phyloP scores from a whole-genome alignment of 2,797 vertebrate genomes.

The Cephalopachus bancanus region DNA sequence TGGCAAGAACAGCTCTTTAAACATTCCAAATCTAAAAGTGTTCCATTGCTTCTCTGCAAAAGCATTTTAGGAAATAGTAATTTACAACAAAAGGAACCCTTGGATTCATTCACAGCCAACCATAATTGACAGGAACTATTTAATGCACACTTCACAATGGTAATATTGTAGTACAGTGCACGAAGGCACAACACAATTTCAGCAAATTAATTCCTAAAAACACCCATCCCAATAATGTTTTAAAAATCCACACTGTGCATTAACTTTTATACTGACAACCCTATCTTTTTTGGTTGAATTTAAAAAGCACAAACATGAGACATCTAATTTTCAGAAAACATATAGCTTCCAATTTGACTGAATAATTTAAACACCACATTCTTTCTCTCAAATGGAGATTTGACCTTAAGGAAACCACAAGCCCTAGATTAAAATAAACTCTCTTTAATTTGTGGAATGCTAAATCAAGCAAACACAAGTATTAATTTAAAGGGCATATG shows the following conservation, averaged over 20 bases:
- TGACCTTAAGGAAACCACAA: slow-evolving; percentile 67
- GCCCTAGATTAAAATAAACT: slow-evolving; percentile 62
- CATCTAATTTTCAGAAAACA: slow-evolving; percentile 58
- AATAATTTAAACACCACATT: slow-evolving; percentile 68
- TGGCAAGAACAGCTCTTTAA: slow-evolving; percentile 64
- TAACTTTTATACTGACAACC: slow-evolving; percentile 63
- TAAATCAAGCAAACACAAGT: slow-evolving; percentile 66
- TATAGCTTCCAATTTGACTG: slow-evolving; percentile 61
- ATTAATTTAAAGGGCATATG: slow-evolving; percentile 54
- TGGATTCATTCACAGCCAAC: slow-evolving; percentile 68
- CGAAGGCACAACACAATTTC: slow-evolving; percentile 53
- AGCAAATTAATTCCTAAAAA: slow-evolving; percentile 74
- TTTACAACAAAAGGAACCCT: slow-evolving; percentile 80
- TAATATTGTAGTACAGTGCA: neutral
- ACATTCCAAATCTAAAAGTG: slow-evolving; percentile 72
- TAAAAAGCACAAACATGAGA: slow-evolving; percentile 3
- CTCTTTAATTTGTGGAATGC: slow-evolving; percentile 63
- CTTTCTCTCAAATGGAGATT: slow-evolving; percentile 46
- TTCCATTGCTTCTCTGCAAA: slow-evolving; percentile 68
- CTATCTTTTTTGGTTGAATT: slow-evolving; percentile 37
- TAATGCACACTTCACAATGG: neutral
- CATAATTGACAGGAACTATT: slow-evolving; percentile 66
- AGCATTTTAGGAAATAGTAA: slow-evolving; percentile 79
- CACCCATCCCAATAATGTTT: slow-evolving; percentile 50
- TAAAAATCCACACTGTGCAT: slow-evolving; percentile 49